Evolutionary conservation across 2,113 vertebrate species (phyloP).

Genomic region (Edolisoma coerulescens): DNA sequence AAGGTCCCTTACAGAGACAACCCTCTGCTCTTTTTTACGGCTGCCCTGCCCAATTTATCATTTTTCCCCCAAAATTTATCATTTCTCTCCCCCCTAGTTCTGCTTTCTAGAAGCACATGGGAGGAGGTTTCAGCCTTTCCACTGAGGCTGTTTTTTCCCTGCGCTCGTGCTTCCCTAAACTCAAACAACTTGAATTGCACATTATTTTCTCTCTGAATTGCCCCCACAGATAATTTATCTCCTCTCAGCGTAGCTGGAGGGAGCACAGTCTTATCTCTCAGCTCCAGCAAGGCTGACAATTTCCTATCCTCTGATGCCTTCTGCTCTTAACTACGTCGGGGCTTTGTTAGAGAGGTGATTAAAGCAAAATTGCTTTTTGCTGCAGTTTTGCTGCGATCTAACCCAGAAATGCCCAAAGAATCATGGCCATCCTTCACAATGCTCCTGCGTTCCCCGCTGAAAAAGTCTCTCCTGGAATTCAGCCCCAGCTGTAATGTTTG

Average conservation of each 20-base stretch:
- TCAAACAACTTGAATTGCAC: slow-evolving; percentile 31
- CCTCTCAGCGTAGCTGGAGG: background rate
- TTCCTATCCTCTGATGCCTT: slow-evolving; percentile 26
- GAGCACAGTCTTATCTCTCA: slow-evolving; percentile 53
- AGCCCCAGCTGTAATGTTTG: background rate
- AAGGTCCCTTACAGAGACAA: background rate
- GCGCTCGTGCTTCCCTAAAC: background rate
- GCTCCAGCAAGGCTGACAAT: slow-evolving; percentile 36
- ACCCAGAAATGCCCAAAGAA: slow-evolving; percentile 20
- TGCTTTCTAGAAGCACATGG: background rate
- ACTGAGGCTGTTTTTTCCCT: background rate
- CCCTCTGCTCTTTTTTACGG: background rate
- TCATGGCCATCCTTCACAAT: background rate
- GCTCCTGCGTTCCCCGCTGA: background rate
- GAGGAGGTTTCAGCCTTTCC: slow-evolving; percentile 2
- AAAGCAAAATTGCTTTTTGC: slow-evolving; percentile 34
- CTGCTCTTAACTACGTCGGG: background rate
- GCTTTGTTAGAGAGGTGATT: slow-evolving; percentile 45
- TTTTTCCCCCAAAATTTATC: background rate
- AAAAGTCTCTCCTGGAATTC: background rate
- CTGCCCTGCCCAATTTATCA: background rate
- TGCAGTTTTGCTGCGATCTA: slow-evolving; percentile 27
- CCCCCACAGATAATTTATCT: slow-evolving; percentile 31
- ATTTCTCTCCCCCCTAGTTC: background rate
- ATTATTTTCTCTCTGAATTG: slow-evolving; percentile 11